Conservation (phyloP, 1,140 invertebrate genomes). For the Drosophila ironensis region DNA sequence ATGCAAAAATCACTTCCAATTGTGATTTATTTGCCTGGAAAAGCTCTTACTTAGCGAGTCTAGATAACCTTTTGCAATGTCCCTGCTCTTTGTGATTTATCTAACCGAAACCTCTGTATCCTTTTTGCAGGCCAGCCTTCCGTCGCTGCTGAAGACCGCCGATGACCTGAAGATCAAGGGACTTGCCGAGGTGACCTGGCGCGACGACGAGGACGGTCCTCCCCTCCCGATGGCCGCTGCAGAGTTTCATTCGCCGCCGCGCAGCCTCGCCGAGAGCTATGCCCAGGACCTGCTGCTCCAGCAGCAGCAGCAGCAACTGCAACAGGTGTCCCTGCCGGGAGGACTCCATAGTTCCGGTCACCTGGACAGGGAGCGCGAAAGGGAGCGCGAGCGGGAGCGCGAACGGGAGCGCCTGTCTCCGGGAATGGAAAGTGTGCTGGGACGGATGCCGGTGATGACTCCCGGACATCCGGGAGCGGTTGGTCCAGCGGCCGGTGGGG, state of each 20-base stretch:
- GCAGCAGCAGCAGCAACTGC: conserved; percentile 31
- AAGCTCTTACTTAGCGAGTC: too few relatives aligned
- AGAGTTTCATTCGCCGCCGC: conserved; percentile 76
- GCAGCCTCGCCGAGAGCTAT: conserved; percentile 51
- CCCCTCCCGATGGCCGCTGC: conserved; percentile 79
- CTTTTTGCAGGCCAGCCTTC: conserved; percentile 87
- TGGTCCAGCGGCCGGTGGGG: not conserved
- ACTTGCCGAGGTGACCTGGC: conserved; percentile 93
- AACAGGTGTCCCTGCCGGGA: conserved; percentile 9
- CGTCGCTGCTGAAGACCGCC: conserved; percentile 93
- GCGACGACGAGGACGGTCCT: conserved; percentile 82
- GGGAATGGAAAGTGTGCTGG: conserved; percentile 33
- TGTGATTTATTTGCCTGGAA: too few relatives aligned
- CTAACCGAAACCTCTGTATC: conserved; percentile 11
- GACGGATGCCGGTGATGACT: conserved; percentile 57
- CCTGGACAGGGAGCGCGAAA: not conserved
- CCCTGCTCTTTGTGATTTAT: too few relatives aligned
- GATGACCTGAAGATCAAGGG: conserved; percentile 96
- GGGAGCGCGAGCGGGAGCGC: conserved; percentile 7
- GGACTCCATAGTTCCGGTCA: not conserved
- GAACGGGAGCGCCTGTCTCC: conserved; percentile 46
- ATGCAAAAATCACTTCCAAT: too few relatives aligned
- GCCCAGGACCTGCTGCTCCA: conserved; percentile 57
- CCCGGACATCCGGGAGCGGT: conserved; percentile 24
- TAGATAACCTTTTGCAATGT: too few relatives aligned